phyloP scores from a whole-genome alignment of 2,888 invertebrate species.

The Epiperipatus broadwayi region DNA sequence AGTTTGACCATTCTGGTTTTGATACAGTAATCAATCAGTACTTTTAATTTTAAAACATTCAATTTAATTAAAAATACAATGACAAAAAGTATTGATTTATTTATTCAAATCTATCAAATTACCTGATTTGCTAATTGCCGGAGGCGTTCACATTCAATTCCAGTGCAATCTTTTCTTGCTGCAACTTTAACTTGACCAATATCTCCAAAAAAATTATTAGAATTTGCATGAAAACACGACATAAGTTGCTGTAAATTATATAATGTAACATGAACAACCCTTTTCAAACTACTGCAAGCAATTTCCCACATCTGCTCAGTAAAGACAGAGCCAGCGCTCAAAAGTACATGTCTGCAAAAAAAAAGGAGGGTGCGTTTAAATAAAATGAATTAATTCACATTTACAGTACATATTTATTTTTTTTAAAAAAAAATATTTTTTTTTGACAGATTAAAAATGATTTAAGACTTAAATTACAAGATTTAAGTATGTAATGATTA shows the following conservation, averaged over 20 bases:
- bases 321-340: constrained; percentile 52
- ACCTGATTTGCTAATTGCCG: constrained; percentile 78
- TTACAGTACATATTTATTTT: no score
- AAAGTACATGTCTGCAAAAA: constrained; percentile 33
- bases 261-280: constrained; percentile 57
- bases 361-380: neutral
- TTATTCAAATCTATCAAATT: no score
- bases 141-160: constrained; percentile 60
- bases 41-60: no score
- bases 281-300: constrained; percentile 55
- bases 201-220: constrained; percentile 85
- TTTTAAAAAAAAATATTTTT: no score
- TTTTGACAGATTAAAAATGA: no score
- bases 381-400: no score
- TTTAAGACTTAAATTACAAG: no score
- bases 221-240: constrained; percentile 70
- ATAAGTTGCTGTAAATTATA: constrained; percentile 69
- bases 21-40: no score
- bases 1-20: no score
- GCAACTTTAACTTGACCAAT: constrained; percentile 68
- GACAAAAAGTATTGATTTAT: no score
- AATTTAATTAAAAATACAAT: no score
- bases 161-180: constrained; percentile 63
- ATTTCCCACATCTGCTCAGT: constrained; percentile 70
- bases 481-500: no score